Evolutionary conservation across 2,113 vertebrate species (phyloP).

Genomic region (Odontophorus gujanensis): DNA sequence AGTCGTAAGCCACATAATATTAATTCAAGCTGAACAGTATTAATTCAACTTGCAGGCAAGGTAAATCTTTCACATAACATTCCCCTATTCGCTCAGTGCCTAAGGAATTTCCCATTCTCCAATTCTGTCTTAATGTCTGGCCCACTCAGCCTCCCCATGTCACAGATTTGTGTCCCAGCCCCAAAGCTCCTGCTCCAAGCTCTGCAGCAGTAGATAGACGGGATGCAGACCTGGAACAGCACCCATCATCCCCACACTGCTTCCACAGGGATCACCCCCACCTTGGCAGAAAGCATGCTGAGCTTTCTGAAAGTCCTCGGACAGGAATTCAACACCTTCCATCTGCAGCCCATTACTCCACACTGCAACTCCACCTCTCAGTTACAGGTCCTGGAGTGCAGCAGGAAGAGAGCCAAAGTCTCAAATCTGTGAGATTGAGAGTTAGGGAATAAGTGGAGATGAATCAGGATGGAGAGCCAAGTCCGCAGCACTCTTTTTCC

Average conservation of each 20-base stretch:
- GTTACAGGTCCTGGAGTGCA: not conserved
- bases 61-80: not conserved
- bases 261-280: not conserved
- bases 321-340: conserved; percentile 3
- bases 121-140: not conserved
- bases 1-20: not conserved
- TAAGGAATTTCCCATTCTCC: conserved; percentile 29
- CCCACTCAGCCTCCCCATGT: not conserved
- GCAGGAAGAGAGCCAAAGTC: not conserved
- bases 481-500: not conserved
- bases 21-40: not conserved
- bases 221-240: not conserved
- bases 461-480: conserved; percentile 13
- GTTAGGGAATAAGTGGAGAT: conserved; percentile 2
- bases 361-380: not conserved
- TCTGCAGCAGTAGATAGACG: not conserved
- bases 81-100: not conserved
- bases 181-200: not conserved
- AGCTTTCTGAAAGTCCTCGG: not conserved
- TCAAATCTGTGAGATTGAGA: not conserved
- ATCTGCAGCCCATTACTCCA: conserved; percentile 12
- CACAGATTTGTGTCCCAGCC: not conserved
- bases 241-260: not conserved
- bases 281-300: not conserved
- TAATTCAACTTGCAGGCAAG: conserved; percentile 36